A percentile compares a stretch with the other conserved stretches of the same genome.
These are phyloP conservation scores for Calypte anna DNA, from an alignment of 2,113 vertebrate species.

Conservation along the genomic window DNA sequence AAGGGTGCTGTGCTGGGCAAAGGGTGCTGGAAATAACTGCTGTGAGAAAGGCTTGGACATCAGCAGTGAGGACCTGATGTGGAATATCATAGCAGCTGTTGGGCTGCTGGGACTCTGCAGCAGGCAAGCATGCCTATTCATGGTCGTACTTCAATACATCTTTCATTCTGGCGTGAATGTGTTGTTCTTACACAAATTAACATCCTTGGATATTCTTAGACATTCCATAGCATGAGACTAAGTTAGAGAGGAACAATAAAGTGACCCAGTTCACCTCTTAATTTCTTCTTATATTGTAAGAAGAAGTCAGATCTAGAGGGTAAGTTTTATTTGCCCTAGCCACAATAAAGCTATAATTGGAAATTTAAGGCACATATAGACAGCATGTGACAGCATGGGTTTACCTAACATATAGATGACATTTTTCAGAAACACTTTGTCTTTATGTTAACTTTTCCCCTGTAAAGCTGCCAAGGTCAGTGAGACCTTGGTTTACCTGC, in stretches of 20 bases:
- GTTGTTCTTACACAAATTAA: background rate
- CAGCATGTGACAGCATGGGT: background rate
- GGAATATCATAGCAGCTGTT: background rate
- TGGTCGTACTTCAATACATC: background rate
- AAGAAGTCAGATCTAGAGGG: background rate
- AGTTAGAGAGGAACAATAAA: background rate
- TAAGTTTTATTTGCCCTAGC: background rate
- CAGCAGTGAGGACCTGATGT: background rate
- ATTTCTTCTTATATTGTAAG: background rate
- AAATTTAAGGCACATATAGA: background rate
- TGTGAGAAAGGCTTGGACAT: background rate
- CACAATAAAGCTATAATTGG: background rate
- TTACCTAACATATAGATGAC: slow-evolving; percentile 23
- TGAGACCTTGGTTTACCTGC: slow-evolving; percentile 43
- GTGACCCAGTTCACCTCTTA: background rate
- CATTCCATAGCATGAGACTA: background rate
- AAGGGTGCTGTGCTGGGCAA: background rate
- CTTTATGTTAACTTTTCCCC: slow-evolving; percentile 9
- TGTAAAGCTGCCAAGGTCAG: slow-evolving; percentile 20
- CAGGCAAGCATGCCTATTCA: background rate
- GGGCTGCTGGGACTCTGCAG: background rate
- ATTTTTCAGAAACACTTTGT: slow-evolving; percentile 34
- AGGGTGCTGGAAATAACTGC: background rate
- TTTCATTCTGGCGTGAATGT: background rate
- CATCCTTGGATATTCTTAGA: background rate